Evolutionary conservation across 2,113 vertebrate species (phyloP), one percentile per base, ranked within the genome.

Genomic region (Anoplopoma fimbria): DNA sequence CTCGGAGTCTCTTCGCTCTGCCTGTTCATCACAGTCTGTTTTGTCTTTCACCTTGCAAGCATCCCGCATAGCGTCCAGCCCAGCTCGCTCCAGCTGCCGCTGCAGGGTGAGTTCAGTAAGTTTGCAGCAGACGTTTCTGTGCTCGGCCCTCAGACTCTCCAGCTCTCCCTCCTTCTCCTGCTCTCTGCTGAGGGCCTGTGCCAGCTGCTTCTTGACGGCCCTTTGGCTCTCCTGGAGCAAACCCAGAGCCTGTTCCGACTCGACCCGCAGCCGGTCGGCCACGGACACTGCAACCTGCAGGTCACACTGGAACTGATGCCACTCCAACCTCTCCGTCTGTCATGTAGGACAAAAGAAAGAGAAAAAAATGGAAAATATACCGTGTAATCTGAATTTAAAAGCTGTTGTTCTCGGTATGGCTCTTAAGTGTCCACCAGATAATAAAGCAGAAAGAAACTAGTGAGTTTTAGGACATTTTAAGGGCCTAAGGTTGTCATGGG

Each of bases 231-330:
- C 83, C 75, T 86, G 87, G 68, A 94, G 85, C 40, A 33, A 42
- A 47, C 49, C 61, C 47, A 93, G 79, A 27, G 92, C 81, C 69
- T 96, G 87, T 77, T 96, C 95, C 0, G 95, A 88, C 79, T 96
- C 95, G 2, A 67, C 23, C 7, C 95, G 89, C 57, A 96, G 89
- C 51, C 95, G 82, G 69, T 96, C 95, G 1, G 95, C 95, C 81
- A 95, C 95, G 0, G 94, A 93, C 76, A 96, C 95, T 0, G 95
- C 95, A 0, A 93, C 93, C 89, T 94, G 95, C 77, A 96, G 92
- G 91, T 96, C 95, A 40, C 92, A 78, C 90, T 95, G 94, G 89
- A 96, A 95, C 91, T 95, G 94, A 27, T 75, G 88, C 94, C 95
- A 96, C 83, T 96, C 95, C 55, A 69, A 71, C 77, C 91, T 77